These are phyloP conservation scores for Calameuta pallipes DNA, from an alignment of 2,888 invertebrate genomes.

Conservation along the genomic window DNA sequence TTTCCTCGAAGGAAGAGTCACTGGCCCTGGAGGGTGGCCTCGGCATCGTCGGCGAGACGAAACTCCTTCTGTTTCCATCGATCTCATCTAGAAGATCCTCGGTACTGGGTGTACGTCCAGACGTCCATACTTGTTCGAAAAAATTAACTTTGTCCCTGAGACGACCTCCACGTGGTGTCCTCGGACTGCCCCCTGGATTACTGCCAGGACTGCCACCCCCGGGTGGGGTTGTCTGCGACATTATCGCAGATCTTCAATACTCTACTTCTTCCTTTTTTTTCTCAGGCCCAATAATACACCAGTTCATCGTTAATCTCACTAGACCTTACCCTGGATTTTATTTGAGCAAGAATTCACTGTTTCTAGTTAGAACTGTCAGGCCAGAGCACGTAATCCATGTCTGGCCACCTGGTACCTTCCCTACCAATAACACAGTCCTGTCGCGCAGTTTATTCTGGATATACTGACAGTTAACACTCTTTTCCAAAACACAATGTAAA, in stretches of 20 bases:
- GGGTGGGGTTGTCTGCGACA: conserved; percentile 40
- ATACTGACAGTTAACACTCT: background rate
- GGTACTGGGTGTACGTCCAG: conserved; percentile 53
- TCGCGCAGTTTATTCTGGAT: background rate
- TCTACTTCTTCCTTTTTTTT: background rate
- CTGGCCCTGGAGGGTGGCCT: conserved; percentile 57
- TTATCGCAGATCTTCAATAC: conserved; percentile 6
- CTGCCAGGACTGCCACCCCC: conserved; percentile 34
- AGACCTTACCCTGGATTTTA: background rate
- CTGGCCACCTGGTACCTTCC: background rate
- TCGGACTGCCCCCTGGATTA: conserved; percentile 48
- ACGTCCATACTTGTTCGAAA: conserved; percentile 82
- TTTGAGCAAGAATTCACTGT: background rate
- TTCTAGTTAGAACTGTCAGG: background rate
- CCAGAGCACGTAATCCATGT: background rate
- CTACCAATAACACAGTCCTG: background rate
- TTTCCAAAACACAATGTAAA: background rate
- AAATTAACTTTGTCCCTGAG: conserved; percentile 81
- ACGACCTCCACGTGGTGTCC: conserved; percentile 65
- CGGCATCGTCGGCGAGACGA: conserved; percentile 60
- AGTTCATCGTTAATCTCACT: background rate
- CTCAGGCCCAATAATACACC: background rate
- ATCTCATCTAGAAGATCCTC: conserved; percentile 62
- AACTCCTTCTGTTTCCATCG: conserved; percentile 47
- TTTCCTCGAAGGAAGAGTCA: conserved; percentile 67